A percentile compares a stretch with the other conserved stretches of the same genome.
phyloP scores from a whole-genome alignment of 92 coral and sea anemone genomes.

The Ricordea florida region DNA sequence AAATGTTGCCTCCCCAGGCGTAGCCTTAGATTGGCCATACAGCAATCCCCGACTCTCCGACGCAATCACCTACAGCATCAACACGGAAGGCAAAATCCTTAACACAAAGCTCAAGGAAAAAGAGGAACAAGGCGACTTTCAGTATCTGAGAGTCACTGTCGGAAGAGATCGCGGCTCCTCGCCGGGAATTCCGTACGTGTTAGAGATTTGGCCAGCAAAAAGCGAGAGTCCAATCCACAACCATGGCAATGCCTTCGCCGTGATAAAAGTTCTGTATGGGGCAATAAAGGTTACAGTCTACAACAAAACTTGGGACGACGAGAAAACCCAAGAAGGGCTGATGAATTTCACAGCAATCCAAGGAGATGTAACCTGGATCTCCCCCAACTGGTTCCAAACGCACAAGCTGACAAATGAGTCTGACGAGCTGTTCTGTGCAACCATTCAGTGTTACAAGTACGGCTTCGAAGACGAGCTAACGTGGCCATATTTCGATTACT shows the following conservation, averaged over 20 bases:
- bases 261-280: constrained; percentile 44
- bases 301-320: constrained; percentile 37
- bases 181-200: constrained; percentile 51
- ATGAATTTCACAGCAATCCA: not conserved
- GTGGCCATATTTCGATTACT: constrained; percentile 54
- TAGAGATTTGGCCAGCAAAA: constrained; percentile 44
- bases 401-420: constrained; percentile 37
- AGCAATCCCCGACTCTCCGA: constrained; percentile 20
- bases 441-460: constrained; percentile 53
- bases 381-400: constrained; percentile 59
- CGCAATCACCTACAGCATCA: constrained; percentile 51
- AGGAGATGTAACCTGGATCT: constrained; percentile 48
- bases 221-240: constrained; percentile 39
- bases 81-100: constrained; percentile 11
- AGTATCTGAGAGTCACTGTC: constrained; percentile 41
- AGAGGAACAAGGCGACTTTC: not conserved
- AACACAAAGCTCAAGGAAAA: constrained; percentile 16
- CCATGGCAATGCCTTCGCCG: constrained; percentile 58
- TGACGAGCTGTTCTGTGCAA: constrained; percentile 25
- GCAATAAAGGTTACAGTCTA: constrained; percentile 15
- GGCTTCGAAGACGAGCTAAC: constrained; percentile 17
- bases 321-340: not conserved
- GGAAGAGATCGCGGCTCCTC: constrained; percentile 24
- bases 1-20: constrained; percentile 18
- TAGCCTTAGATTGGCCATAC: constrained; percentile 27